Conservation (phyloP, 2,797 vertebrate species). For the Lacerta viridis region DNA sequence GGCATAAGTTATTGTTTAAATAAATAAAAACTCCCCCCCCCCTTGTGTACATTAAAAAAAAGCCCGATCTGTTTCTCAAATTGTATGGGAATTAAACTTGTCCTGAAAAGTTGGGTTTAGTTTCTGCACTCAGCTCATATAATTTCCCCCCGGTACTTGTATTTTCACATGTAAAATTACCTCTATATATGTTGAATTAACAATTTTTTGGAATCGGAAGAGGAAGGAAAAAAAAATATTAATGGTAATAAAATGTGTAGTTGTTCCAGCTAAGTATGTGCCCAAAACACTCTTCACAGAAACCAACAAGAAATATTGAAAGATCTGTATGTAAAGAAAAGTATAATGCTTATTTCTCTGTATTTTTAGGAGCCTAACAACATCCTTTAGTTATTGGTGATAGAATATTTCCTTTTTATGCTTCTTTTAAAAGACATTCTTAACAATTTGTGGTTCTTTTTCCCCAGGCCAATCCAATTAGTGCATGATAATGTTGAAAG, state of each 20-base stretch:
- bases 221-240: constrained; percentile 79
- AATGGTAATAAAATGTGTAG: constrained; percentile 84
- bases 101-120: constrained; percentile 70
- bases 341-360: constrained; percentile 82
- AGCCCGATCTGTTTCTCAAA: constrained; percentile 55
- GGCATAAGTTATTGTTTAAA: constrained; percentile 75
- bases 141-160: constrained; percentile 84
- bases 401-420: constrained; percentile 87
- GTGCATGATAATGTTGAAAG: constrained; percentile 88
- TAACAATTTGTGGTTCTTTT: constrained; percentile 85
- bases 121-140: constrained; percentile 72
- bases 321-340: constrained; percentile 86
- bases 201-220: constrained; percentile 84
- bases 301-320: constrained; percentile 77
- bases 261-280: constrained; percentile 82
- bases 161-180: constrained; percentile 81
- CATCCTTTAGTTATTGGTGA: constrained; percentile 87
- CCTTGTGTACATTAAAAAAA: constrained; percentile 64
- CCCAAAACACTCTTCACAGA: constrained; percentile 63
- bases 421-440: constrained; percentile 86
- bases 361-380: constrained; percentile 86
- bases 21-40: constrained; percentile 46
- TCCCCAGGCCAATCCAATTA: constrained; percentile 83
- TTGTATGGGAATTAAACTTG: constrained; percentile 75
- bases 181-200: constrained; percentile 88